These are phyloP conservation scores for Saxicola maurus DNA, from an alignment of 2,797 vertebrate species.

Conservation along the genomic window DNA sequence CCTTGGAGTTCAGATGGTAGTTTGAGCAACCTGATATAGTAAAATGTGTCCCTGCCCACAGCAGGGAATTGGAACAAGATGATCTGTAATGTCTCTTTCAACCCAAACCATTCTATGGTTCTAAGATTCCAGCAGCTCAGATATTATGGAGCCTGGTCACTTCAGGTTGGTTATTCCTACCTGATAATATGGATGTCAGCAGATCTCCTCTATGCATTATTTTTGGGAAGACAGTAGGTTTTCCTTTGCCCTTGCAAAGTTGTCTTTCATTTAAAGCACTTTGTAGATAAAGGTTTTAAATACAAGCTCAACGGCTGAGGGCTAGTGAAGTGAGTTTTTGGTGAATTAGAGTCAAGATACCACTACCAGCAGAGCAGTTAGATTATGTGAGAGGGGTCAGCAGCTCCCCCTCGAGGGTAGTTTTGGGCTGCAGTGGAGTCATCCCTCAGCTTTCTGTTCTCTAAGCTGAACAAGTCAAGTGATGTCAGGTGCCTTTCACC, in stretches of 20 bases:
- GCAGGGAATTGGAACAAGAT: background rate
- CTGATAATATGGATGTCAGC: background rate
- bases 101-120: background rate
- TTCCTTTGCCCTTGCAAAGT: background rate
- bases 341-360: background rate
- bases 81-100: background rate
- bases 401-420: background rate
- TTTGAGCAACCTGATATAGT: background rate
- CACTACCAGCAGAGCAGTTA: background rate
- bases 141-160: background rate
- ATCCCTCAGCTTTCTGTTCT: background rate
- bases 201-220: background rate
- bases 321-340: background rate
- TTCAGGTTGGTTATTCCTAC: background rate
- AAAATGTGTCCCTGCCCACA: background rate
- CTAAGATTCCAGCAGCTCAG: background rate
- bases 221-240: background rate
- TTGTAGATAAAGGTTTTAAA: background rate
- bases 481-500: background rate
- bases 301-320: background rate
- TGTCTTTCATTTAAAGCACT: background rate
- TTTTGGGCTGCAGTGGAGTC: background rate
- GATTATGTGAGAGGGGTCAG: background rate
- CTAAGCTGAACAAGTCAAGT: background rate
- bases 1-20: background rate